A percentile compares a stretch with the other conserved stretches of the same genome.
Evolutionary conservation across 2,888 invertebrate genomes (phyloP).

Genomic region (Palloptera scutellata): DNA sequence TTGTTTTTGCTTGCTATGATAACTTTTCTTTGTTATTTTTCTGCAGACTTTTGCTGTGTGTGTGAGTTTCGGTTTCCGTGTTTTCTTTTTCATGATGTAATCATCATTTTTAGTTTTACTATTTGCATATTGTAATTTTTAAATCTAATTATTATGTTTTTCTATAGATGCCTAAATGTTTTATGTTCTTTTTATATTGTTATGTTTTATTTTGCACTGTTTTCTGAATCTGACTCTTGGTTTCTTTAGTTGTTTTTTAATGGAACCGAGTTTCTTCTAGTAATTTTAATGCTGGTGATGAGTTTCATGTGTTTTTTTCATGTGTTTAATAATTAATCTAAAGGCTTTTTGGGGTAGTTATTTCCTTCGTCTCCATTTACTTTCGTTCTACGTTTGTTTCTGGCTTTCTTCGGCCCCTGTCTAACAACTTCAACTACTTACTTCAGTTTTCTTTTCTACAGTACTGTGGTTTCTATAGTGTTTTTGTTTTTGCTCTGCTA

Average conservation of each 20-base stretch:
- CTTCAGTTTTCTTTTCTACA: neutral
- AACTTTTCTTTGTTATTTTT: neutral
- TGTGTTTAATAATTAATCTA: slow-evolving; percentile 22
- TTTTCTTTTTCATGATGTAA: too few relatives aligned
- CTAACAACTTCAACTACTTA: neutral
- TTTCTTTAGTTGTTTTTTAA: neutral
- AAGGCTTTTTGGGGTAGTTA: neutral
- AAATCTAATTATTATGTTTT: too few relatives aligned
- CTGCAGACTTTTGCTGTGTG: neutral
- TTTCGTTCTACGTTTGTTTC: neutral
- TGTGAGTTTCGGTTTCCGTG: neutral
- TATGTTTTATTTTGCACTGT: neutral
- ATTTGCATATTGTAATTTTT: neutral
- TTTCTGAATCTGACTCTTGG: neutral
- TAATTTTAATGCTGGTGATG: slow-evolving; percentile 22
- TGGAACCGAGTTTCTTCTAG: neutral
- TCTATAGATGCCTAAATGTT: slow-evolving; percentile 25
- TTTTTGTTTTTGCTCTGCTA: slow-evolving; percentile 1
- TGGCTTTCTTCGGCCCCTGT: neutral
- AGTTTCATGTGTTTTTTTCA: slow-evolving; percentile 31
- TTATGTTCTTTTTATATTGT: slow-evolving; percentile 12
- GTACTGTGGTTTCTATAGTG: neutral
- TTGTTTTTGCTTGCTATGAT: neutral
- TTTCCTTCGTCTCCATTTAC: slow-evolving; percentile 5
- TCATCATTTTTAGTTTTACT: neutral